phyloP scores from a whole-genome alignment of 2,888 invertebrate genomes.

The Tachystola acroxantha region DNA sequence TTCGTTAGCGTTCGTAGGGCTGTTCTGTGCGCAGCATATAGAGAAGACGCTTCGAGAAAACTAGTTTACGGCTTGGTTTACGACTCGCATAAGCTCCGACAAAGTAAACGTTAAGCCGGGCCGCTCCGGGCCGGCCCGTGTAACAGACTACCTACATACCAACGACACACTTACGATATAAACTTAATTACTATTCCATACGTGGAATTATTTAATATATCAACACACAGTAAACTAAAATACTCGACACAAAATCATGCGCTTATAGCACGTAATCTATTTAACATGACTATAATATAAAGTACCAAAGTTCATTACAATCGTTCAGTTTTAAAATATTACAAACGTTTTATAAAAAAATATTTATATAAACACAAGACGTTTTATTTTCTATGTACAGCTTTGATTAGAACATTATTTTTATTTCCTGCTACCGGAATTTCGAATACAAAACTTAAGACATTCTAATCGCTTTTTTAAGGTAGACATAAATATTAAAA shows the following conservation, averaged over 20 bases:
- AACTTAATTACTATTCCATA: slow-evolving; percentile 54
- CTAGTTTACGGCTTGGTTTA: no score
- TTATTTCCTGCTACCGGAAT: slow-evolving; percentile 45
- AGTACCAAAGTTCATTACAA: slow-evolving; percentile 29
- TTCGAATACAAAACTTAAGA: slow-evolving; percentile 36
- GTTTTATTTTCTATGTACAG: slow-evolving; percentile 26
- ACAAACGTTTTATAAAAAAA: slow-evolving; percentile 32
- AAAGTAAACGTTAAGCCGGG: no score
- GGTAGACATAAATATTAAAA: slow-evolving; percentile 55
- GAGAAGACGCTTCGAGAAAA: no score
- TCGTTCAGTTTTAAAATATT: slow-evolving; percentile 27
- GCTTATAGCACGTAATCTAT: slow-evolving; percentile 68
- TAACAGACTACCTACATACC: no score
- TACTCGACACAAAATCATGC: slow-evolving; percentile 63
- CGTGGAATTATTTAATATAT: slow-evolving; percentile 44
- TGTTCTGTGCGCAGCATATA: no score
- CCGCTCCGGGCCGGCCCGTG: no score
- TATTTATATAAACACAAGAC: slow-evolving; percentile 35
- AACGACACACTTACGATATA: slow-evolving; percentile 29
- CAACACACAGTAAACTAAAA: slow-evolving; percentile 52
- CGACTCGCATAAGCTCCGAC: no score
- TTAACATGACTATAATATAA: slow-evolving; percentile 45
- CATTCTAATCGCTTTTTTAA: slow-evolving; percentile 14
- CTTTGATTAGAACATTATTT: slow-evolving; percentile 39
- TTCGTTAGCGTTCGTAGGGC: no score